Evolutionary conservation across 1,140 invertebrate genomes (phyloP).

Genomic region (Nasonia vitripennis): DNA sequence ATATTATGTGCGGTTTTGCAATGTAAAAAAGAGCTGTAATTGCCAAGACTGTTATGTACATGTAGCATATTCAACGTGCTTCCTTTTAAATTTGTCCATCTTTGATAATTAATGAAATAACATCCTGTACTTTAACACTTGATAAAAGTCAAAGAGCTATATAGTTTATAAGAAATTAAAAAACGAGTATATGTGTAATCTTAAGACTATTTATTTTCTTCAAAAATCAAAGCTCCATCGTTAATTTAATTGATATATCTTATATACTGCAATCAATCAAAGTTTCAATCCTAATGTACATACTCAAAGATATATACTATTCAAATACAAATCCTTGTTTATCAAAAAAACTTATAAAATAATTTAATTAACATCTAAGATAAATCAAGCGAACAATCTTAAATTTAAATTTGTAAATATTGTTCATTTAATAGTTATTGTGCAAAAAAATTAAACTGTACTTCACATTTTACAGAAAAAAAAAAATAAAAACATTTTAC

Average conservation of each 20-base stretch:
- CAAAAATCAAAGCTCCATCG: not conserved
- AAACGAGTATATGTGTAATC: not conserved
- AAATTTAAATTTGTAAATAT: slow-evolving; percentile 26
- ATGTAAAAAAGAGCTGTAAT: not conserved
- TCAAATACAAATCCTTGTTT: not conserved
- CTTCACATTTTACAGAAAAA: not conserved
- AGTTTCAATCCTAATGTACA: not conserved
- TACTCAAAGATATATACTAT: not conserved
- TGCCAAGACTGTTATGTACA: slow-evolving; percentile 1
- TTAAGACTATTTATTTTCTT: not conserved
- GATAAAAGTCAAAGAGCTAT: not conserved
- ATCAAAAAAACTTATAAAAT: not conserved
- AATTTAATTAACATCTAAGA: slow-evolving; percentile 1
- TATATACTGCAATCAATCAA: not conserved
- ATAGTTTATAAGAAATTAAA: slow-evolving; percentile 8
- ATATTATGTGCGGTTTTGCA: not conserved
- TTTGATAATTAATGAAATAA: not conserved
- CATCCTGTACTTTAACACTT: not conserved
- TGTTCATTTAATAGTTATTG: not conserved
- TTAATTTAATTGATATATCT: not conserved
- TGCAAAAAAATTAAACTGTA: not conserved
- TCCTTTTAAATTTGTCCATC: not conserved
- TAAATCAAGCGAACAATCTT: slow-evolving; percentile 2
- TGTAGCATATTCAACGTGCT: slow-evolving; percentile 14
- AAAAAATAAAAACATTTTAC: slow-evolving; percentile 7